Evolutionary conservation across 2,888 invertebrate species (phyloP).

Genomic region (Sclerodermus sp.): DNA sequence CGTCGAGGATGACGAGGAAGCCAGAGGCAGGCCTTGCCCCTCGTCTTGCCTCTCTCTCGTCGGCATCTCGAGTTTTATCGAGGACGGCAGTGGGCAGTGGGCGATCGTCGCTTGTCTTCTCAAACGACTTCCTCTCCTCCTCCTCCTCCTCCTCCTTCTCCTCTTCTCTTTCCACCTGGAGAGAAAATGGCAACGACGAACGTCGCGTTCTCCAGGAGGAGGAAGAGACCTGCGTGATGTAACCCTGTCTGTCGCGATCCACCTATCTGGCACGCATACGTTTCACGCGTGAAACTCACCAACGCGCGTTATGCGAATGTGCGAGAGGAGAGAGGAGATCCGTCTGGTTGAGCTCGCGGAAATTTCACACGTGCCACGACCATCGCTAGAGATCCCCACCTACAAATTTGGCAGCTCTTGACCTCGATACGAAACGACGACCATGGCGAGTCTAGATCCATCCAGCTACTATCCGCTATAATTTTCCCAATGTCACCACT

Average conservation of each 20-base stretch:
- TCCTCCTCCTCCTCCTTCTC: too few relatives aligned
- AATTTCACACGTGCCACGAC: slow-evolving; percentile 36
- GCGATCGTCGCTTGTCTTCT: too few relatives aligned
- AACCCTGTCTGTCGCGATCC: slow-evolving; percentile 21
- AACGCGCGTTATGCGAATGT: background rate
- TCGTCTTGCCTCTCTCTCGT: slow-evolving; percentile 13
- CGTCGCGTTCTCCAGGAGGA: slow-evolving; percentile 9
- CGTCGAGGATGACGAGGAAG: too few relatives aligned
- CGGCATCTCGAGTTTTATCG: too few relatives aligned
- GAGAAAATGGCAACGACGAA: too few relatives aligned
- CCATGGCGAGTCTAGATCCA: slow-evolving; percentile 5
- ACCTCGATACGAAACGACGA: slow-evolving; percentile 32
- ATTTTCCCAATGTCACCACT: too few relatives aligned
- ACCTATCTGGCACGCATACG: slow-evolving; percentile 17
- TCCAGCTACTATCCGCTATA: too few relatives aligned
- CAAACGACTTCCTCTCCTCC: too few relatives aligned
- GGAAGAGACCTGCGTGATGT: slow-evolving; percentile 29
- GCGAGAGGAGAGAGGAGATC: slow-evolving; percentile 11
- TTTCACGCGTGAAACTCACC: background rate
- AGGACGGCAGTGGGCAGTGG: too few relatives aligned
- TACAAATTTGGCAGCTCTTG: slow-evolving; percentile 22
- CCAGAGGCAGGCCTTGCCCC: too few relatives aligned
- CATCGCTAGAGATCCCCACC: slow-evolving; percentile 7
- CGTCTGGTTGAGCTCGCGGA: slow-evolving; percentile 26
- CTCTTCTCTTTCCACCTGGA: too few relatives aligned